These are phyloP conservation scores for Agapornis canus DNA, from an alignment of 2,797 vertebrate genomes.

Conservation along the genomic window DNA sequence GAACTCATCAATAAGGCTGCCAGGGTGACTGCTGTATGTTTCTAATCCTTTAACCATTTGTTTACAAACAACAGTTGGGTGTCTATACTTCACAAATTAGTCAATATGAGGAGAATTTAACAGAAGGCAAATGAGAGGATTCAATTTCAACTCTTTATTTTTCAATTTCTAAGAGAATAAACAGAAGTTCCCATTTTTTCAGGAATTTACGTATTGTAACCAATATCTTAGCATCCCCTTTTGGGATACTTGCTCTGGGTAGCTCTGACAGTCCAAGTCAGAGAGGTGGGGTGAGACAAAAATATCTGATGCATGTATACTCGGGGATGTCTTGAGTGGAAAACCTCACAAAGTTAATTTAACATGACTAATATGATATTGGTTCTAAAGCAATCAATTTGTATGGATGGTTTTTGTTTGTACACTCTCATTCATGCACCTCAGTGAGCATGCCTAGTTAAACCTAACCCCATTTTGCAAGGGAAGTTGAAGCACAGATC, in stretches of 20 bases:
- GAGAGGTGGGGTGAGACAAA: not conserved
- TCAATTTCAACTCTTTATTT: constrained; percentile 1
- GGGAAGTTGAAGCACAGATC: not conserved
- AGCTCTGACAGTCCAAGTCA: not conserved
- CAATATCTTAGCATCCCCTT: not conserved
- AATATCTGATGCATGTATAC: not conserved
- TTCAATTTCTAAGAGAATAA: not conserved
- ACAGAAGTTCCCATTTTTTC: not conserved
- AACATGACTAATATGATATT: not conserved
- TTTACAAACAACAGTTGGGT: constrained; percentile 64
- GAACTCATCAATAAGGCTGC: constrained; percentile 62
- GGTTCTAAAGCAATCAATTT: not conserved
- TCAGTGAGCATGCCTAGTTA: not conserved
- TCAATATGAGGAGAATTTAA: constrained; percentile 3
- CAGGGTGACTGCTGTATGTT: constrained; percentile 53
- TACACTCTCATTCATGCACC: not conserved
- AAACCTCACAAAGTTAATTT: not conserved
- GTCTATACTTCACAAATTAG: constrained; percentile 47
- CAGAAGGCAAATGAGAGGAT: not conserved
- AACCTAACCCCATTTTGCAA: not conserved
- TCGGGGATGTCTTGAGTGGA: not conserved
- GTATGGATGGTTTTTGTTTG: not conserved
- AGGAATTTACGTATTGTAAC: not conserved
- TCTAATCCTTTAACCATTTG: constrained; percentile 61
- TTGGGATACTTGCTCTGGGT: not conserved